These are phyloP conservation scores for Cenopis cana DNA, from an alignment of 2,888 invertebrate genomes.

Conservation along the genomic window DNA sequence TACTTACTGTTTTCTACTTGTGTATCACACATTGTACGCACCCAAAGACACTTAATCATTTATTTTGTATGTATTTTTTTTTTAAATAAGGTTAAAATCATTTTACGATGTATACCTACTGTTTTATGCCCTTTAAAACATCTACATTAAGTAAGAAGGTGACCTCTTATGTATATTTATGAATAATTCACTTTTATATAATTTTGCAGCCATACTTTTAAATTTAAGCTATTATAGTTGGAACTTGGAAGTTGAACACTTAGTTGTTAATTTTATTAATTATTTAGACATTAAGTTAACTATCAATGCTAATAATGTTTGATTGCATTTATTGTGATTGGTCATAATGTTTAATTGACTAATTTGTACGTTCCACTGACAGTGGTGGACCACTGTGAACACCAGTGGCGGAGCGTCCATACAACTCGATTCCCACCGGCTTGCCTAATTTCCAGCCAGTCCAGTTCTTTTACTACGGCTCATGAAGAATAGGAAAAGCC, in stretches of 20 bases:
- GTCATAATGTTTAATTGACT: not conserved
- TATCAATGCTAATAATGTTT: not conserved
- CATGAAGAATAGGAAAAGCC: no score
- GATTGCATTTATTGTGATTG: not conserved
- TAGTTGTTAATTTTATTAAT: not conserved
- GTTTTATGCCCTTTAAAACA: no score
- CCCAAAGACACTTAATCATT: conserved; percentile 4
- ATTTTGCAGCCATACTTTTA: conserved; percentile 1
- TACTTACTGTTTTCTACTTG: not conserved
- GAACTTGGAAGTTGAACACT: not conserved
- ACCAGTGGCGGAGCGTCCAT: no score
- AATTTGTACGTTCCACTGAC: not conserved
- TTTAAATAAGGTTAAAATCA: not conserved
- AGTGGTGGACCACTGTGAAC: no score
- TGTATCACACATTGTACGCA: not conserved
- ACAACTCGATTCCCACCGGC: no score
- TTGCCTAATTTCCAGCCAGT: no score
- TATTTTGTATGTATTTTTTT: not conserved
- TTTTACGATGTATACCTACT: no score
- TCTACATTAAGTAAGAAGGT: no score
- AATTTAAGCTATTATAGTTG: not conserved
- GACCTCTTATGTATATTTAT: not conserved
- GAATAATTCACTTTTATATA: not conserved
- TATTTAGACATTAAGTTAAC: not conserved
- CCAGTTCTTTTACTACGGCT: no score